Base-by-base conservation (phyloP, 1,140 invertebrate genomes). In the Pemphigus obesinymphae region DNA sequence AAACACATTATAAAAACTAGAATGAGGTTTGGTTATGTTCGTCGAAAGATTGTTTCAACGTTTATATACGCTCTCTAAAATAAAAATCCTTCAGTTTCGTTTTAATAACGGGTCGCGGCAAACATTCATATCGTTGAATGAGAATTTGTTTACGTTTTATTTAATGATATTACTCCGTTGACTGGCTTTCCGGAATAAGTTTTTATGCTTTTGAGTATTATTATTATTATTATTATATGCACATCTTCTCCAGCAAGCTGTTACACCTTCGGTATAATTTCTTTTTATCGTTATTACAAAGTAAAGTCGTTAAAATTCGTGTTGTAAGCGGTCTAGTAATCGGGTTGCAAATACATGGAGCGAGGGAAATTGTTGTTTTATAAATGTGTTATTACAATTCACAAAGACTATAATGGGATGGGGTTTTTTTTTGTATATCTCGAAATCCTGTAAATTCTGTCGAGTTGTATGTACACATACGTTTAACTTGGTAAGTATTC, bases 301-400 rank as follows among this genome's bases (percentile, higher is more conserved):
- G 7, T 29, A 17, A 40, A 76, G 73, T 76, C 73, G 73, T 76
- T 76, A 76, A 76, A 76, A 76, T 26, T 40, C 53, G 40, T 78
- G 40, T 78, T 34, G 53, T 78, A 78, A 55, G 50, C 23, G 31
- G 73, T 78, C 31, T 78, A 55, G 73, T 78, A 78, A 78, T 78
- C 58, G 73, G 73, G 50, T 40, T 55, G 50, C 48, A 55, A 75
- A 53, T 75, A 75, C 11, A 37, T 5, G 20, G 11, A 37, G 20
- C 20, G n/a, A 26, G 40, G 20, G 26, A 58, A 58, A 55, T 13
- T 40, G 50, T 58, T 58, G 50, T 78, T 78, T 78, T 40, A 4
- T 37, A 55, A 55, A 29, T 50, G 23, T 26, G 40, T 45, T 70
- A 34, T 70, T 13, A 13, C 43, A 11, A 45, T 45, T 45, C 63